Base-by-base conservation (phyloP, 2,113 vertebrate genomes). In the Vicugna pacos region DNA sequence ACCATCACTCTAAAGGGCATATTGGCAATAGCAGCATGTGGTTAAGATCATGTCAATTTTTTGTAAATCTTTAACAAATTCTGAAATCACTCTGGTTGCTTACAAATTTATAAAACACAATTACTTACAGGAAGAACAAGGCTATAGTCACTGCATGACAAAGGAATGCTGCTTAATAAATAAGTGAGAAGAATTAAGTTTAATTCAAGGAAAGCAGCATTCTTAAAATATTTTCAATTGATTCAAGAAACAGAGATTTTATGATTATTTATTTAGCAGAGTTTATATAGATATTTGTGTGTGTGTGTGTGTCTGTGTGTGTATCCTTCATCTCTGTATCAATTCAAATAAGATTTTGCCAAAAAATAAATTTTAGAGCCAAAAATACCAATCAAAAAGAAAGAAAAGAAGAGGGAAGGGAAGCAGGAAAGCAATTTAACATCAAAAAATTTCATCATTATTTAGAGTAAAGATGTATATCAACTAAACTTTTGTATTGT, bases 31-130 rank as follows among this genome's bases (percentile, higher is more conserved):
- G 26, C 70, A 87, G 93, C 42, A 35, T 96, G 86, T 60, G 79
- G 7, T 95, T 97, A 97, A 96, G 6, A 32, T 73, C 46, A 22
- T 4, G 16, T 17, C 94, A 20, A 20, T 20, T 58, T 73, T 91
- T 83, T 64, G 87, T 15, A 84, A 86, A 65, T 73, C 38, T 38
- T 38, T 38, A 38, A 38, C 38, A 38, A 38, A 38, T 38, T 38
- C 38, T 38, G 38, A 38, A 38, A 38, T 38, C 38, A 38, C 38
- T 38, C 38, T 38, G 38, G 38, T 38, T 38, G 38, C 38, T 38
- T 38, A 38, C 38, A 38, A 38, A 38, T 38, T 38, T 38, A 38
- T 38, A 38, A 38, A 38, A 38, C 38, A 5, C 38, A 38, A 38
- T 38, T 38, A 38, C 38, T 38, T 38, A 5, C 38, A 38, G 38